Evolutionary conservation across 2,113 vertebrate species (phyloP).

Genomic region (Chinchilla lanigera): DNA sequence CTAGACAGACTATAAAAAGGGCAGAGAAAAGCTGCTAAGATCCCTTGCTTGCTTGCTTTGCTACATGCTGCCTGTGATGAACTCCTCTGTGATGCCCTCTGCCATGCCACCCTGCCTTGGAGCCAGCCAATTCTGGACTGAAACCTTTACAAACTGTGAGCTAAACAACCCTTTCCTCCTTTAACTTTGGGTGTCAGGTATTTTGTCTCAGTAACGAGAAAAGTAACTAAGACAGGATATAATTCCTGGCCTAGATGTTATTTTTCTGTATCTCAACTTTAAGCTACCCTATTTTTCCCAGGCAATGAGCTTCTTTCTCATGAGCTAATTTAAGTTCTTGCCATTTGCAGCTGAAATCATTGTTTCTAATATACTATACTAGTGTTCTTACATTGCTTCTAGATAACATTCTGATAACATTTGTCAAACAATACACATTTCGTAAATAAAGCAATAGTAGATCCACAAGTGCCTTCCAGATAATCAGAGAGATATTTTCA

Average conservation of each 20-base stretch:
- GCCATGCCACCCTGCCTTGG: not conserved
- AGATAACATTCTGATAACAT: not conserved
- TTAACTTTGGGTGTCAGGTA: not conserved
- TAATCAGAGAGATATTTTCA: not conserved
- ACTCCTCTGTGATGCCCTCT: not conserved
- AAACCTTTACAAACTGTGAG: not conserved
- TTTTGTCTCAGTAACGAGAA: not conserved
- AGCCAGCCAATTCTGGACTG: not conserved
- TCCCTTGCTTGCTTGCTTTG: not conserved
- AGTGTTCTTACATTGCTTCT: not conserved
- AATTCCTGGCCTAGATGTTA: not conserved
- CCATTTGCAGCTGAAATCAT: not conserved
- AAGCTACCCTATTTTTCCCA: not conserved
- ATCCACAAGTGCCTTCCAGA: not conserved
- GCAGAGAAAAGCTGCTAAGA: not conserved
- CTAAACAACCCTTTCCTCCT: not conserved
- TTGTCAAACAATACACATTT: not conserved
- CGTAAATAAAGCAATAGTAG: not conserved
- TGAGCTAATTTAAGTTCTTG: not conserved
- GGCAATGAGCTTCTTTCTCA: not conserved
- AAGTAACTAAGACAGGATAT: not conserved
- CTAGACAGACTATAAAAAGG: not conserved
- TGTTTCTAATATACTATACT: not conserved
- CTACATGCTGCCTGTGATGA: not conserved
- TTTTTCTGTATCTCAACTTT: not conserved